These are phyloP conservation scores for Heliocidaris tuberculata DNA, from an alignment of 35 echinoderm and acorn worm species.

Conservation along the genomic window DNA sequence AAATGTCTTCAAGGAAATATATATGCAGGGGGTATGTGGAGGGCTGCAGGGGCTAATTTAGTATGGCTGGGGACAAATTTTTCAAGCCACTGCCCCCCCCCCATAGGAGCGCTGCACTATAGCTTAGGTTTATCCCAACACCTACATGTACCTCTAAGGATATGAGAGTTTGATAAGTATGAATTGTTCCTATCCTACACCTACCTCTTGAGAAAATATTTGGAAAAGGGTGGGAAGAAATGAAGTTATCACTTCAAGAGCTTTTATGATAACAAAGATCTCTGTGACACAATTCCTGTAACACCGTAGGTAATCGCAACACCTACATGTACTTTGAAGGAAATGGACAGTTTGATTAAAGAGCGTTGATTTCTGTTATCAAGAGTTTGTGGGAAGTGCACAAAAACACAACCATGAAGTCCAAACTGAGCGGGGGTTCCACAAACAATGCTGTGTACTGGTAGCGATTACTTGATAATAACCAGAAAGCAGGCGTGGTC, in stretches of 20 bases:
- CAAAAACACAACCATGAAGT: background rate
- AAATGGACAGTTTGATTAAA: background rate
- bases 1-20: too few relatives aligned
- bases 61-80: too few relatives aligned
- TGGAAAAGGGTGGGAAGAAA: background rate
- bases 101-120: too few relatives aligned
- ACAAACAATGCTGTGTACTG: background rate
- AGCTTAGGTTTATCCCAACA: background rate
- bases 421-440: background rate
- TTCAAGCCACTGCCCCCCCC: too few relatives aligned
- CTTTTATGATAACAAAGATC: background rate
- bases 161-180: background rate
- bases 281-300: background rate
- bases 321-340: background rate
- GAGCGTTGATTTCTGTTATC: background rate
- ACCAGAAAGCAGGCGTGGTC: background rate
- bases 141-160: background rate
- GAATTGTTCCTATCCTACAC: background rate
- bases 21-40: too few relatives aligned
- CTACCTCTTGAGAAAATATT: background rate
- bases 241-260: background rate
- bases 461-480: background rate
- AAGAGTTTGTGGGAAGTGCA: background rate
- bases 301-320: background rate
- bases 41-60: too few relatives aligned